phyloP scores from a whole-genome alignment of 2,888 invertebrate species.

The Marronus borbonicus region DNA sequence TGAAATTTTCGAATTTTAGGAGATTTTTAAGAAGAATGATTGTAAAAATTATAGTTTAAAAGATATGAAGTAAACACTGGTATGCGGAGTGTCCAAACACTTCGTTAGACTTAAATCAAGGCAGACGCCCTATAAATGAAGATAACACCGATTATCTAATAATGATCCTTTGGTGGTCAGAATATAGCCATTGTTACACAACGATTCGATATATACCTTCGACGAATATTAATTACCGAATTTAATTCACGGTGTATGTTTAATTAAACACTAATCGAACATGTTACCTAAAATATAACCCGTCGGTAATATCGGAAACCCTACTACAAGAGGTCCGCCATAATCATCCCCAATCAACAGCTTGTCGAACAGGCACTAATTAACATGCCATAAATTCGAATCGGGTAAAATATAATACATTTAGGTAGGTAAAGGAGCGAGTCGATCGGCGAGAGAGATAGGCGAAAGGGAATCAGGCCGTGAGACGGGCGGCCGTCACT shows the following conservation, averaged over 20 bases:
- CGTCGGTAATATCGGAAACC: constrained; percentile 28
- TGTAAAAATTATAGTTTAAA: too few relatives aligned
- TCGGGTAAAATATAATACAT: constrained; percentile 50
- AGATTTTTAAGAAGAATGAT: too few relatives aligned
- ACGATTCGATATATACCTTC: neutral
- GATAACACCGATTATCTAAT: too few relatives aligned
- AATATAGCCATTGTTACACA: neutral
- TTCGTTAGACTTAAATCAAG: too few relatives aligned
- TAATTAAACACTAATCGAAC: constrained; percentile 36
- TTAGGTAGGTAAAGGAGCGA: constrained; percentile 35
- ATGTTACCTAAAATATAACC: constrained; percentile 25
- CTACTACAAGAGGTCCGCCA: constrained; percentile 28
- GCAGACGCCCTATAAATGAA: too few relatives aligned
- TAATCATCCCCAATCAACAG: constrained; percentile 43
- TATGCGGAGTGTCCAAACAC: too few relatives aligned
- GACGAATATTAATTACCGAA: constrained; percentile 27
- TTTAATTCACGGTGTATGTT: constrained; percentile 19
- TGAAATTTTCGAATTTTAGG: too few relatives aligned
- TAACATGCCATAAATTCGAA: constrained; percentile 47
- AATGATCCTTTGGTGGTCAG: too few relatives aligned
- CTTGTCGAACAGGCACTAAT: constrained; percentile 42
- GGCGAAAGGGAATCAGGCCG: neutral
- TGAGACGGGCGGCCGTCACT: constrained; percentile 7
- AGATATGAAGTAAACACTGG: too few relatives aligned
- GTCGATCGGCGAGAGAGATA: neutral